Conservation (phyloP, 2,797 vertebrate genomes). For the Mus spretus region DNA sequence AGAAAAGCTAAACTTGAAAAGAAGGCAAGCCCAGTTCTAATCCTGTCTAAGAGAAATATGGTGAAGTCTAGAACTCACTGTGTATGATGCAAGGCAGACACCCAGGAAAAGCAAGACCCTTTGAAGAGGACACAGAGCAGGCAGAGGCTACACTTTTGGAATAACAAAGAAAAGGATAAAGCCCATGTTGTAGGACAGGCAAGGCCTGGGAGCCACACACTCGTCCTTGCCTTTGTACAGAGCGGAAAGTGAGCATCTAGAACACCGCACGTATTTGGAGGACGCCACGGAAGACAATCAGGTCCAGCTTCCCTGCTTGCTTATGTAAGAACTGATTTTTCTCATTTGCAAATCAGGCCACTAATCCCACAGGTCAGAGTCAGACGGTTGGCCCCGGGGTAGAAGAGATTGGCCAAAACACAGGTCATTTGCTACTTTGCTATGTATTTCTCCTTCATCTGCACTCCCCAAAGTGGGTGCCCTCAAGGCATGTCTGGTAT, state of each 20-base stretch:
- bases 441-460: background rate
- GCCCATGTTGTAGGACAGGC: background rate
- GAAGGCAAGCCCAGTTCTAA: constrained; percentile 19
- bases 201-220: background rate
- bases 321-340: constrained; percentile 26
- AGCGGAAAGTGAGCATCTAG: background rate
- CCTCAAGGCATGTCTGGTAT: background rate
- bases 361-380: background rate
- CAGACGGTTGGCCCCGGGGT: background rate
- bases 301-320: background rate
- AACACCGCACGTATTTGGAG: background rate
- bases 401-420: background rate
- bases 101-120: background rate
- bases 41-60: background rate
- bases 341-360: background rate
- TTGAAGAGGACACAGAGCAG: background rate
- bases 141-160: background rate
- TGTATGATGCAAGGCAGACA: background rate
- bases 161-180: background rate
- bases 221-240: background rate
- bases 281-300: background rate
- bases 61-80: background rate
- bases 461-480: background rate
- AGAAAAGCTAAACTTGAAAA: constrained; percentile 47
- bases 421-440: background rate